Percentiles rank a stretch among this genome's conserved stretches.
phyloP scores from a whole-genome alignment of 2,113 vertebrate genomes.

The Noturus placidus region DNA sequence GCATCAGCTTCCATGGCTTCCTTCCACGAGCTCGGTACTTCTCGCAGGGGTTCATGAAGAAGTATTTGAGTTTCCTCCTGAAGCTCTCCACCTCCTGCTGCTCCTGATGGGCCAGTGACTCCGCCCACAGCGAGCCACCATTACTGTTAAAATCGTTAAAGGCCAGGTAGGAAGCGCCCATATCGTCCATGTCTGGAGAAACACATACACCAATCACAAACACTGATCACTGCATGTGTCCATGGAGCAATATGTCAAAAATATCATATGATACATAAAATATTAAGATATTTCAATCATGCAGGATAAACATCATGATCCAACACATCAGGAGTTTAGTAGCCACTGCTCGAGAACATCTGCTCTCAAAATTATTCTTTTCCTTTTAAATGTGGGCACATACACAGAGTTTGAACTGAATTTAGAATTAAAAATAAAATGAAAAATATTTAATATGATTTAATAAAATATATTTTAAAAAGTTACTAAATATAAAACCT shows the following conservation, averaged over 20 bases:
- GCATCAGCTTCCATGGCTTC: constrained; percentile 92
- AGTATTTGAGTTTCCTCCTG: constrained; percentile 89
- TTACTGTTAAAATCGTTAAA: constrained; percentile 36
- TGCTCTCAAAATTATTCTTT: background rate
- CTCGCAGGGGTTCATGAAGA: constrained; percentile 97
- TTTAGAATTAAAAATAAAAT: background rate
- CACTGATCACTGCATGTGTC: background rate
- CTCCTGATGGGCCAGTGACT: constrained; percentile 6
- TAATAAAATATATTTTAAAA: background rate
- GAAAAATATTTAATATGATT: background rate
- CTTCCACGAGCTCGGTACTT: constrained; percentile 89
- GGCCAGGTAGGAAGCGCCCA: constrained; percentile 47
- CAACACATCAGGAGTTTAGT: background rate
- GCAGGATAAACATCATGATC: background rate
- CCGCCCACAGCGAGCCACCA: background rate
- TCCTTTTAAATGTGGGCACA: no score
- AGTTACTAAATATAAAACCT: background rate
- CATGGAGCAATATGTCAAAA: no score
- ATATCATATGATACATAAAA: background rate
- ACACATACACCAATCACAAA: background rate
- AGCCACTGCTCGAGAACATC: background rate
- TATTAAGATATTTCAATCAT: background rate
- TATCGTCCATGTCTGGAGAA: constrained; percentile 63
- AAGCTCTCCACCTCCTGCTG: constrained; percentile 80
- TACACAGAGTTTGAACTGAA: no score